Conservation (phyloP, 2,113 vertebrate genomes). For the Ophiodon elongatus region DNA sequence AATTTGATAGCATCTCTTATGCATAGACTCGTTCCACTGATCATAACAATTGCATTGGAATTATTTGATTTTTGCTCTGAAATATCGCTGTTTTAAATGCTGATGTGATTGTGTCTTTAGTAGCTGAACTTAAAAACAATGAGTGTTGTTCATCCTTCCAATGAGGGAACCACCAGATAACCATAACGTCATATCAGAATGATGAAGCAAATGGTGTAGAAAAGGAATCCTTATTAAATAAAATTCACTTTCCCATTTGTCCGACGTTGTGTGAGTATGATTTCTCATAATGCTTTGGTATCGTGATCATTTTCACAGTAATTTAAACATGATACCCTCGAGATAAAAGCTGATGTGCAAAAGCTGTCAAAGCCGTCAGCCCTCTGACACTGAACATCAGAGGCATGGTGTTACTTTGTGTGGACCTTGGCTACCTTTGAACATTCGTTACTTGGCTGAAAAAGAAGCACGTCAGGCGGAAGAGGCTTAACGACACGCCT, state of each 20-base stretch:
- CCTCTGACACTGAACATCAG: constrained; percentile 72
- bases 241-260: neutral
- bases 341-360: constrained; percentile 75
- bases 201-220: neutral
- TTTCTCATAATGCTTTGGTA: neutral
- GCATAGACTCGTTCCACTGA: neutral
- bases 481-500: constrained; percentile 79
- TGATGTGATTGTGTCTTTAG: neutral
- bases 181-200: neutral
- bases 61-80: neutral
- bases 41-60: neutral
- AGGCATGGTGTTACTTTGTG: constrained; percentile 50
- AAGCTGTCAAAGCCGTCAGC: constrained; percentile 45
- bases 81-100: neutral
- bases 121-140: neutral
- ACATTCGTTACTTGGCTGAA: constrained; percentile 72
- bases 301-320: constrained; percentile 27
- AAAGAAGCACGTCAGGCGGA: constrained; percentile 75
- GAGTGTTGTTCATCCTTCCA: neutral
- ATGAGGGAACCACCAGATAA: neutral
- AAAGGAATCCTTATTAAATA: neutral
- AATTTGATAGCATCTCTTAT: neutral
- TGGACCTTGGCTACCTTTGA: constrained; percentile 76
- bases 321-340: constrained; percentile 38
- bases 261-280: neutral